Evolutionary conservation across 2,888 invertebrate species (phyloP), one percentile per base, ranked within the genome.

Genomic region (Camponotus fellah): DNA sequence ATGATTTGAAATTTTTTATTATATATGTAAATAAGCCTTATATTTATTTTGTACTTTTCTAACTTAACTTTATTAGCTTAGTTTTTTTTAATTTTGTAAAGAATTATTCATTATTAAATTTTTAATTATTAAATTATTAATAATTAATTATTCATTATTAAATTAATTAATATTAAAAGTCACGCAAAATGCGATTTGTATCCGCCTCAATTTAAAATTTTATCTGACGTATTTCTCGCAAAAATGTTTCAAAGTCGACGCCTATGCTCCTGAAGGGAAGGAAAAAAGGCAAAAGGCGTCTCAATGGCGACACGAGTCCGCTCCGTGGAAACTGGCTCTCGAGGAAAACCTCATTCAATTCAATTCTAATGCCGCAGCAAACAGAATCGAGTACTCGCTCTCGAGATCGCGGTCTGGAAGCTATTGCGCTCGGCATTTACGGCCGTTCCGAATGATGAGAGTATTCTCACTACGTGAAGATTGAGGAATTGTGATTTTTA

Each of bases 401-500:
- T 86, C 84, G 85, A 81, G 85, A 86, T 87, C 65, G 66, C 66
- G 37, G 40, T 43, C 26, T 75, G 60, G 32, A 56, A 37, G 65
- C 68, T 49, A 79, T 76, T 66, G 8, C 53, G 69, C 79, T 37
- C 75, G 79, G 82, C 58, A 82, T 83, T 80, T 64, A 58, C 69
- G 64, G 69, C 49, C 84, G 71, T 79, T 85, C 81, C 88, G 79
- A 91, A 92, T 91, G 91, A 92, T 91, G 93, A 93, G 93, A 93
- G 92, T 93, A 91, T 93, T 93, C 93, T 93, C 92, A 92, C 93
- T 92, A 89, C 89, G 89, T 90, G 85, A 90, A 56, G 56, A 64
- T 76, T 66, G 53, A 76, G 32, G 80, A 53, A 82, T 40, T 64
- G 76, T 65, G 65, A 53, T 66, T 77, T 77, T 66, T 37, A 53